These are phyloP conservation scores for Tinamus major DNA, from an alignment of 2,797 vertebrate genomes.

Conservation along the genomic window DNA sequence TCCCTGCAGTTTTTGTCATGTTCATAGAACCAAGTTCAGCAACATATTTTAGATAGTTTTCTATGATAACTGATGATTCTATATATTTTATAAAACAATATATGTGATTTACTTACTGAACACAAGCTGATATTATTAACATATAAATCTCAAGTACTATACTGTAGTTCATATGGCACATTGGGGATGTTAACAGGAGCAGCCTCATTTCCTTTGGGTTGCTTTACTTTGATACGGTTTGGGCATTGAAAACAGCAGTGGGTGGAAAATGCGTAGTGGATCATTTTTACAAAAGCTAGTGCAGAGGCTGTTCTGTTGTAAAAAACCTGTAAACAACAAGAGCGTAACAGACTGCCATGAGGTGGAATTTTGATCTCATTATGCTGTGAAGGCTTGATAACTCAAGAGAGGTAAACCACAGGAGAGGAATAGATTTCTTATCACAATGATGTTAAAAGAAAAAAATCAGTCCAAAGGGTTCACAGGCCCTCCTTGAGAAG, in stretches of 20 bases:
- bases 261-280: not conserved
- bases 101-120: conserved; percentile 70
- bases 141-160: conserved; percentile 68
- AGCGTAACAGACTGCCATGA: not conserved
- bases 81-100: conserved; percentile 57
- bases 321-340: conserved; percentile 59
- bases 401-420: conserved; percentile 42
- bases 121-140: conserved; percentile 60
- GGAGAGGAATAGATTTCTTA: conserved; percentile 34
- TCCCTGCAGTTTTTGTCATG: not conserved
- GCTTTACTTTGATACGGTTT: conserved; percentile 56
- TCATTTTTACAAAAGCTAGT: conserved; percentile 36
- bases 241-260: conserved; percentile 39
- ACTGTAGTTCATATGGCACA: conserved; percentile 46
- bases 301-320: not conserved
- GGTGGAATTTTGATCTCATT: conserved; percentile 62
- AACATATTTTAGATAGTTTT: conserved; percentile 48
- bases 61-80: conserved; percentile 20
- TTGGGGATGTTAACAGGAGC: conserved; percentile 63
- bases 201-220: conserved; percentile 66
- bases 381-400: conserved; percentile 49
- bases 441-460: conserved; percentile 5
- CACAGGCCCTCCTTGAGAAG: conserved; percentile 25
- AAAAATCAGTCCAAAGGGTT: not conserved
- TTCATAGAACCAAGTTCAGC: conserved; percentile 11